Evolutionary conservation across 2,113 vertebrate genomes (phyloP), one percentile per base, ranked within the genome.

Genomic region (Baryphthengus martii): DNA sequence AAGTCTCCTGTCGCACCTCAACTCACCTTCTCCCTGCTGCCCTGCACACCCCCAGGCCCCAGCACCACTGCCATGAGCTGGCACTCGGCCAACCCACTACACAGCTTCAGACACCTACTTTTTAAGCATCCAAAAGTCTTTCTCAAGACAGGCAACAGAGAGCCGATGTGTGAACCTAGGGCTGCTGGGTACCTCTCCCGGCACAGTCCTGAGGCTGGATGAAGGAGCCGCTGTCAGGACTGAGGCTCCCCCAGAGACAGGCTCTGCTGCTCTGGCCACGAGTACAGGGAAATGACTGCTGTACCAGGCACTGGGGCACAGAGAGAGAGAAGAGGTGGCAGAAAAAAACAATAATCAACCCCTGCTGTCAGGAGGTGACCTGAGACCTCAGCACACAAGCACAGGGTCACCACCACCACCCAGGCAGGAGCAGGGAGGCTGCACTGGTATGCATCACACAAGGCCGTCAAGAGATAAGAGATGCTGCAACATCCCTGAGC

Each of bases 121-220:
- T 63, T n/a, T 31, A 55, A 77, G 16, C 3, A 11, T 29, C 15
- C 26, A 59, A 73, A 86, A 78, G 28, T 18, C n/a, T 26, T 77
- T 42, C 53, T 47, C 25, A 79, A 82, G 71, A 39, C 4, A 26
- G 11, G 35, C 29, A 85, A 55, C 35, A 44, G 20, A 17, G 74
- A 90, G 49, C 18, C 0, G 0, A 6, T 1, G 1, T 11, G 0
- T 0, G 53, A 92, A 59, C 19, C 37, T 53, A 40, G 53, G 40
- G 59, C 72, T 77, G 28, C 16, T 19, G 72, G 45, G 61, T 2
- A 1, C 15, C 31, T 37, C 6, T 58, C 10, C 24, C 35, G 49
- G 55, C 26, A 78, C 13, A 80, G 67, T 35, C 29, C 49, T 1
- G 0, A 3, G 40, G 25, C 19, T 75, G 70, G 53, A 55, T 28